Evolutionary conservation across 2,888 invertebrate genomes (phyloP).

Genomic region (Heliconius ismenius): DNA sequence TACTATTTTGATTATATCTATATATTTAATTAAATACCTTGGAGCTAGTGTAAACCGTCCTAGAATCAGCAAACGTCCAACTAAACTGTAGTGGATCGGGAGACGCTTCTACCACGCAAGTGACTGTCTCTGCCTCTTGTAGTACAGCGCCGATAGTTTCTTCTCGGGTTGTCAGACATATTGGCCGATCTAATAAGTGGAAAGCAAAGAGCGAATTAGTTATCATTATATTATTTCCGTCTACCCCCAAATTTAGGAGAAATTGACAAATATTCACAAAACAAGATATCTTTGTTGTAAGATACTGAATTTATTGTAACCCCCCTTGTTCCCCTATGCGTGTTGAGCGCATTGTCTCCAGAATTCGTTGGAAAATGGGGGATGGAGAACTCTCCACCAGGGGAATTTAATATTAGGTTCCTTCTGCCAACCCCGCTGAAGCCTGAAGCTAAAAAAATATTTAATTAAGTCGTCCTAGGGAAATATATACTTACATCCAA

Average conservation of each 20-base stretch:
- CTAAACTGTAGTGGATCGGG: slow-evolving; percentile 67
- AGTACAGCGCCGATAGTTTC: slow-evolving; percentile 56
- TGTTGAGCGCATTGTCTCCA: not conserved
- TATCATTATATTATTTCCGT: too few relatives aligned
- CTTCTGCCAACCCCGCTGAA: too few relatives aligned
- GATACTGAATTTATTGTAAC: too few relatives aligned
- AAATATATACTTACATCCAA: slow-evolving; percentile 64
- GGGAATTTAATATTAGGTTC: too few relatives aligned
- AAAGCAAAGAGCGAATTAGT: too few relatives aligned
- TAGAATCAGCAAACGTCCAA: slow-evolving; percentile 68
- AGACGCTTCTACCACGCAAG: slow-evolving; percentile 62
- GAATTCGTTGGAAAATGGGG: not conserved
- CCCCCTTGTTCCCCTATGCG: not conserved
- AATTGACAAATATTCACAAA: too few relatives aligned
- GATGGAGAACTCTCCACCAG: not conserved
- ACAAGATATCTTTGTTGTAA: too few relatives aligned
- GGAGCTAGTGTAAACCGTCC: slow-evolving; percentile 60
- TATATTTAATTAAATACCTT: slow-evolving; percentile 50
- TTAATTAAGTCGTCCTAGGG: not conserved
- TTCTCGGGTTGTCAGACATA: slow-evolving; percentile 54
- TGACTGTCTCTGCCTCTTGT: slow-evolving; percentile 57
- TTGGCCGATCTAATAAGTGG: slow-evolving; percentile 57
- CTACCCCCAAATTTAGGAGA: too few relatives aligned
- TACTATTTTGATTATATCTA: not conserved
- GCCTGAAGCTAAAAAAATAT: too few relatives aligned